Base-by-base conservation (phyloP, 2,888 invertebrate species). In the Synanthedon myopaeformis region DNA sequence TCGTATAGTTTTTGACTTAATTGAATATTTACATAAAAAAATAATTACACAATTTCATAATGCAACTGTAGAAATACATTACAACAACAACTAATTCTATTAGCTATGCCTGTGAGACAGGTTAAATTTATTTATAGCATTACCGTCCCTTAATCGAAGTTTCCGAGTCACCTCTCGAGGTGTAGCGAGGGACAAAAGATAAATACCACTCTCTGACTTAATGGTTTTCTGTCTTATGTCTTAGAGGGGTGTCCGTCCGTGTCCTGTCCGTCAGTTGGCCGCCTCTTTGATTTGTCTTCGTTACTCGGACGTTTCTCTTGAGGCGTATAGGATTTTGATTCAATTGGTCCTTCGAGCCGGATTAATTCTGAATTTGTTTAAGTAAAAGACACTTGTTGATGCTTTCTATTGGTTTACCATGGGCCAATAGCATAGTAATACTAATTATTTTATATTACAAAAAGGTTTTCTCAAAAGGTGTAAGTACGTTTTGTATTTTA, bases 241-340 rank as follows among this genome's bases (percentile, higher is more conserved):
- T 74, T 65, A 64, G 73, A 70, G 71, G 79, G 79, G 79, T 70
- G 80, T 79, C 76, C 76, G 70, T 74, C 74, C 66, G 67, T 63
- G 61, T 59, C 64, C 53, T 61, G 69, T 62, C 70, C 67, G 72
- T 67, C 79, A 73, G 78, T 77, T 77, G 82, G 76, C 64, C 58
- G 64, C 62, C 62, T 67, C 74, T 73, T 82, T 83, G 82, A 86
- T 85, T 85, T 85, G 85, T 85, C 85, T 85, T 85, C 85, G 84
- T 86, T 84, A 82, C 74, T 62, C 62, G 63, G 81, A 80, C 82
- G 70, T 69, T 67, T 71, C 67, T 61, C 61, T 57, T 67, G 61
- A 63, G 61, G 74, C 69, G 72, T 63, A 67, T 61, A 61, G 74
- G 75, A 79, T 79, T 72, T 63, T 70, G 67, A 75, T 49, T 49